Evolutionary conservation across 2,888 invertebrate species (phyloP).

Genomic region (Tetropium fuscum): DNA sequence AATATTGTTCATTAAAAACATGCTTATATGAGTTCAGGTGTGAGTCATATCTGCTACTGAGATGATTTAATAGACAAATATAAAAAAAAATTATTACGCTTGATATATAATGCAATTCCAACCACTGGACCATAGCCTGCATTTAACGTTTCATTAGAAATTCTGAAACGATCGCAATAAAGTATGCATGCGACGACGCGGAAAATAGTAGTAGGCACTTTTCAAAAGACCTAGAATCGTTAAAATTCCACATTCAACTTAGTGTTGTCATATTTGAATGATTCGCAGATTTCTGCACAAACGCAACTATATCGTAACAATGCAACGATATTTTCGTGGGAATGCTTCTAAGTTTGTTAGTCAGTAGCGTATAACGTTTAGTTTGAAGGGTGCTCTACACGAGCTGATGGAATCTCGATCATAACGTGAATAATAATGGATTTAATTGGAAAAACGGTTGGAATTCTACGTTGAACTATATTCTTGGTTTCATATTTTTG

Average conservation of each 20-base stretch:
- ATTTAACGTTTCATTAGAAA: slow-evolving; percentile 29
- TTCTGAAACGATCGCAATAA: slow-evolving; percentile 31
- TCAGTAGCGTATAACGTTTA: slow-evolving; percentile 11
- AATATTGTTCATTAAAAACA: too few relatives aligned
- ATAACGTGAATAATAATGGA: too few relatives aligned
- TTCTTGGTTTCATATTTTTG: too few relatives aligned
- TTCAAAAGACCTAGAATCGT: slow-evolving; percentile 13
- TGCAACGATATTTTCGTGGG: background rate
- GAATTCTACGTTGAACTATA: too few relatives aligned
- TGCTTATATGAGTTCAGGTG: too few relatives aligned
- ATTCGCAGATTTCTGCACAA: slow-evolving; percentile 15
- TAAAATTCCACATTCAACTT: slow-evolving; percentile 14
- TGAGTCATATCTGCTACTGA: too few relatives aligned
- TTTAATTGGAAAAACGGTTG: too few relatives aligned
- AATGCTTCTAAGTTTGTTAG: background rate
- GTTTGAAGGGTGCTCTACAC: too few relatives aligned
- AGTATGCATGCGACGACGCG: slow-evolving; percentile 34
- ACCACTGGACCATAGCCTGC: slow-evolving; percentile 33
- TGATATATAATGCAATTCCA: slow-evolving; percentile 19
- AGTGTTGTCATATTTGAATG: background rate
- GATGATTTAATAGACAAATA: too few relatives aligned
- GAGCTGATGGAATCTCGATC: too few relatives aligned
- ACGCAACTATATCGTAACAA: slow-evolving; percentile 6
- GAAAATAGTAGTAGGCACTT: slow-evolving; percentile 28
- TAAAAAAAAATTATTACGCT: too few relatives aligned